Percentiles rank a stretch among this genome's conserved stretches.
Evolutionary conservation across 2,888 invertebrate species (phyloP).

Genomic region (Leucozona laternaria): DNA sequence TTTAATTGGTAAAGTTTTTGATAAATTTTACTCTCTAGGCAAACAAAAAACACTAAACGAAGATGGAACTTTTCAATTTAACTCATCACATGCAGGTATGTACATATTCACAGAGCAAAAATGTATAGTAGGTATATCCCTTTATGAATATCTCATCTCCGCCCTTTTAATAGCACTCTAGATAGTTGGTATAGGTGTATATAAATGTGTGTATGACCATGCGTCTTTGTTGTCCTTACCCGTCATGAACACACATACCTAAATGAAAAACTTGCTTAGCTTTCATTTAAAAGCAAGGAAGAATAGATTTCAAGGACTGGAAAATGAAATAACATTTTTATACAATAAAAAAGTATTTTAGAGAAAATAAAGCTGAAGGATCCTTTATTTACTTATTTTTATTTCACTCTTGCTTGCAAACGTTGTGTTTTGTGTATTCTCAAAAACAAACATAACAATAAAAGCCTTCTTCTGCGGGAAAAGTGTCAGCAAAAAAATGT

Average conservation of each 20-base stretch:
- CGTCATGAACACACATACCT: conserved; percentile 7
- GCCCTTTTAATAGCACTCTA: conserved; percentile 2
- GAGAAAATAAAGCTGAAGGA: conserved; percentile 60
- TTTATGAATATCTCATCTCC: conserved; percentile 1
- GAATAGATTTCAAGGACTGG: conserved; percentile 60
- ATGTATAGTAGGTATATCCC: not conserved
- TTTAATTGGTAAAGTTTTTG: conserved; percentile 64
- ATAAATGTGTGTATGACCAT: not conserved
- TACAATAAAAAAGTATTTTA: conserved; percentile 61
- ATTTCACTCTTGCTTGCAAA: conserved; percentile 40
- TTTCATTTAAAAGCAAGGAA: conserved; percentile 47
- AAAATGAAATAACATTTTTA: conserved; percentile 71
- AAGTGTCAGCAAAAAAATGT: conserved; percentile 65
- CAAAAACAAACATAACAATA: conserved; percentile 61
- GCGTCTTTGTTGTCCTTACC: not conserved
- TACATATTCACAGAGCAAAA: not conserved
- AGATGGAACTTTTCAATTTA: conserved; percentile 67
- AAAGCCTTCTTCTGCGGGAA: conserved; percentile 53
- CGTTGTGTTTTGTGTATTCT: not conserved
- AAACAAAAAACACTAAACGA: conserved; percentile 32
- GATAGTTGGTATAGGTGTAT: not conserved
- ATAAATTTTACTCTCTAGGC: conserved; percentile 5
- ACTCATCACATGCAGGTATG: conserved; percentile 17
- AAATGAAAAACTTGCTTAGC: conserved; percentile 41
- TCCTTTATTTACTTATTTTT: conserved; percentile 64